Base-by-base conservation (phyloP, 2,888 invertebrate species). In the Nudaria mundana region DNA sequence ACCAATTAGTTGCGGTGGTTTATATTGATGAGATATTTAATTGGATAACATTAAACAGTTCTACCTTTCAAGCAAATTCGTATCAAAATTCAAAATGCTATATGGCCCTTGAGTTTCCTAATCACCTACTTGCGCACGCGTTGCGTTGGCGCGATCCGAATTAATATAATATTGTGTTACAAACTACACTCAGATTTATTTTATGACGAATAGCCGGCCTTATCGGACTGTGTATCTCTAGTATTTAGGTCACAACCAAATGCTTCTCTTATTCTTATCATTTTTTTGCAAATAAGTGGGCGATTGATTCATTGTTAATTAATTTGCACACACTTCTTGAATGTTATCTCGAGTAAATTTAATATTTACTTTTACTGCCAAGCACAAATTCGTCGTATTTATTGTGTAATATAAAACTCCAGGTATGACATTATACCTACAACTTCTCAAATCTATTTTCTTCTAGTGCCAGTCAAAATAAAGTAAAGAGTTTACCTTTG, bases 101-200 rank as follows among this genome's bases (percentile, higher is more conserved):
- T 54, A 53, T 59, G 58, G 60, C 57, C 56, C 52, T 56, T 52
- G 39, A 58, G 56, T 53, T 53, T 56, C 62, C 52, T 58, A 49
- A 40, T 62, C 68, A 66, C 63, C 66, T 65, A 67, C 66, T 63
- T 66, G 44, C 49, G 47, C 57, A 61, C 64, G 58, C 57, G 53
- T 45, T 42, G 68, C 68, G 76, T 76, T 65, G 73, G 76, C 74
- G 70, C 66, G 72, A 64, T 68, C 68, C 66, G 76, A 71, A 77
- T 76, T 73, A 75, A 77, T 72, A 71, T 71, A 57, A 71, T 71
- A 77, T 73, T 71, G 74, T 76, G 72, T 66, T 71, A 75, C 76
- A 76, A 75, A 67, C 69, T 61, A 64, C 56, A 63, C 48, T 63
- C 64, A 66, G 66, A 70, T 63, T 60, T 63, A 64, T 66, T 66